Conservation (phyloP, 1,140 invertebrate species). For the Delia radicum region DNA sequence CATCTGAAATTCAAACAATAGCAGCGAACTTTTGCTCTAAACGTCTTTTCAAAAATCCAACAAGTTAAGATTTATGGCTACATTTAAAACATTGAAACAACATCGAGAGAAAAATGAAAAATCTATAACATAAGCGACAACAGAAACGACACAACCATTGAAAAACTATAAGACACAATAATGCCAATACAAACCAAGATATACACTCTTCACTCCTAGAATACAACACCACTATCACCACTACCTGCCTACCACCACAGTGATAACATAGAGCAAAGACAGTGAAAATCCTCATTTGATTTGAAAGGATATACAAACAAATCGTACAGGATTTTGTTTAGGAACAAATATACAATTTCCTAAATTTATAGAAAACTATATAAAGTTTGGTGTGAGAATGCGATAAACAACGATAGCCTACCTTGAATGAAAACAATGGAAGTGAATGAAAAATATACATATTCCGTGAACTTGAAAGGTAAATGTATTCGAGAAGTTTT, state of each 20-base stretch:
- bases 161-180: slow-evolving; percentile 19
- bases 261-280: slow-evolving; percentile 13
- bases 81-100: slow-evolving; percentile 1
- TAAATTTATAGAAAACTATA: background rate
- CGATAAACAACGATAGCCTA: background rate
- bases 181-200: background rate
- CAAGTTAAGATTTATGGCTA: slow-evolving; percentile 12
- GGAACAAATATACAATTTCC: background rate
- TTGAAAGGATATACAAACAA: slow-evolving; percentile 7
- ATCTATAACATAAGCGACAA: slow-evolving; percentile 23
- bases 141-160: background rate
- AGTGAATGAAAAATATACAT: background rate
- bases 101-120: background rate
- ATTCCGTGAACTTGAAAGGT: background rate
- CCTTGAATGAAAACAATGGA: background rate
- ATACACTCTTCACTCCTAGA: background rate
- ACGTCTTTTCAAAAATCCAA: background rate
- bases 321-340: background rate
- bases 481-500: background rate
- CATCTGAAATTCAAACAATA: slow-evolving; percentile 14
- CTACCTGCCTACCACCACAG: background rate
- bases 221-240: background rate
- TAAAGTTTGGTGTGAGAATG: background rate
- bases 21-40: slow-evolving; percentile 4
- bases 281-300: slow-evolving; percentile 19